These are phyloP conservation scores for Periophthalmodon schlosseri DNA, from an alignment of 2,113 vertebrate species.

Conservation along the genomic window DNA sequence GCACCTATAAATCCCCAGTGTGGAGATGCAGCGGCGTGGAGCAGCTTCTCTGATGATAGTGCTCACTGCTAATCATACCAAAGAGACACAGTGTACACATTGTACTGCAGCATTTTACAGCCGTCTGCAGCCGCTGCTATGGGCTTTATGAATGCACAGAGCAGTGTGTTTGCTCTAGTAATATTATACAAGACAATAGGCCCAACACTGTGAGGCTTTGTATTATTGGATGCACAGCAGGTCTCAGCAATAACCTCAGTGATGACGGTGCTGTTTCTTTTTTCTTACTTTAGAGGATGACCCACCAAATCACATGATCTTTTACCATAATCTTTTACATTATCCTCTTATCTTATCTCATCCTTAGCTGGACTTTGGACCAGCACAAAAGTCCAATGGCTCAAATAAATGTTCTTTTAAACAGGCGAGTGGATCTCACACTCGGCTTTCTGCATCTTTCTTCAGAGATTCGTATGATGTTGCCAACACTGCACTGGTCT, in stretches of 20 bases:
- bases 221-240: background rate
- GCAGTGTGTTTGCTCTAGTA: conserved; percentile 5
- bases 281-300: background rate
- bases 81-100: conserved; percentile 38
- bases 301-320: no score
- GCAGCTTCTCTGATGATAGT: conserved; percentile 53
- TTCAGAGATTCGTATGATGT: no score
- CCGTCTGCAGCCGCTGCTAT: background rate
- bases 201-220: background rate
- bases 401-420: no score
- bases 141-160: background rate
- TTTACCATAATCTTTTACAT: no score
- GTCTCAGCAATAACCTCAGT: background rate
- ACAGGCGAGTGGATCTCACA: no score
- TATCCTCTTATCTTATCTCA: no score
- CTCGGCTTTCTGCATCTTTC: no score
- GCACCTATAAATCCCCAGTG: conserved; percentile 65
- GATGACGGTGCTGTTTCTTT: background rate
- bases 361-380: no score
- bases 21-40: conserved; percentile 33
- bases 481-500: no score
- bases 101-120: conserved; percentile 19
- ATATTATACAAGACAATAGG: background rate
- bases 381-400: no score
- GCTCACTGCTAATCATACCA: conserved; percentile 54